Evolutionary conservation across 1,140 invertebrate species (phyloP), one percentile per base, ranked within the genome.

Genomic region (Drosophila ogumai): DNA sequence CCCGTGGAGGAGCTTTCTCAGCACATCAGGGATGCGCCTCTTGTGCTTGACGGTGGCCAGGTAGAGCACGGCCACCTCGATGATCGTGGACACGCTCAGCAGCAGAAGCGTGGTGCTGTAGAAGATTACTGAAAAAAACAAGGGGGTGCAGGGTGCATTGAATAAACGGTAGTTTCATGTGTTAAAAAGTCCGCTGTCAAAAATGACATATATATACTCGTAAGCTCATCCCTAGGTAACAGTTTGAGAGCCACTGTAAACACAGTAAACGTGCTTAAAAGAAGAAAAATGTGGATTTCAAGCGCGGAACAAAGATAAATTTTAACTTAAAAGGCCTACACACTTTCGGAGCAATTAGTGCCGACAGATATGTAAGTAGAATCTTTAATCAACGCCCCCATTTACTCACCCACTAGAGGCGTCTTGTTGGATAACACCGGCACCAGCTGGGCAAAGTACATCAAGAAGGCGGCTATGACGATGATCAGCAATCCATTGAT

Each of bases 61-160:
- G 43, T 95, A 95, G 25, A 96, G 93, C 10, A 96, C 95, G 9
- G 94, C 34, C 6, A 95, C 94, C 12, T 95, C 95, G 19, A 95
- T 82, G n/a, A 96, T 92, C 43, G 95, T 93, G 2, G 95, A 95
- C 41, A 95, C 91, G 50, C 93, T 94, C 4, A 95, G 93, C 63
- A 96, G 81, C 92, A 95, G 81, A 94, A 96, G 77, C 93, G 94
- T 68, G 92, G 85, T 40, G 94, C 95, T 95, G 76, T 82, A 94
- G 92, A 93, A 93, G 9, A 93, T 80, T 34, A 94, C 91, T 93
- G 58, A 36, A 57, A 4, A 34, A 34, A 25, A 2, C 17, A 3
- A 22, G 8, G 8, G 22, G 43, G 19, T 22, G 19, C 19, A 22
- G 19, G 22, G 22, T 22, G 22, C 22, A 22, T 22, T 22, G 22